Evolutionary conservation across 64 coral and sea anemone genomes (phyloP).

Genomic region (Montipora foliosa): DNA sequence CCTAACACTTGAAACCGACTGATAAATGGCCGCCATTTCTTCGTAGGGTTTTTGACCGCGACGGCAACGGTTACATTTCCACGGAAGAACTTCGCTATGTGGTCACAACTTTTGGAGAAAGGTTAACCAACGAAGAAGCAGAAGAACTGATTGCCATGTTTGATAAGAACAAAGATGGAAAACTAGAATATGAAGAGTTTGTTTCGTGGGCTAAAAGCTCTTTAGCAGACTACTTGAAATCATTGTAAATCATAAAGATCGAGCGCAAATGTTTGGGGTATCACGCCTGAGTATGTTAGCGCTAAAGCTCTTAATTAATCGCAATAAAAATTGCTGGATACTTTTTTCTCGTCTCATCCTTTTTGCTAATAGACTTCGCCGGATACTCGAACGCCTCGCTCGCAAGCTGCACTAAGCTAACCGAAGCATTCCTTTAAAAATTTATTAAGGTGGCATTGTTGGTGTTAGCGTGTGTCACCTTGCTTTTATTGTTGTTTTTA

Average conservation of each 20-base stretch:
- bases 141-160: constrained; percentile 88
- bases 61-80: constrained; percentile 86
- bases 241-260: constrained; percentile 32
- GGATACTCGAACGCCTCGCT: too few relatives aligned
- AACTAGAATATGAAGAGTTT: constrained; percentile 87
- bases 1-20: neutral
- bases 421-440: too few relatives aligned
- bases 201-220: constrained; percentile 80
- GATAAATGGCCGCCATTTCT: neutral
- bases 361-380: too few relatives aligned
- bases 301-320: too few relatives aligned
- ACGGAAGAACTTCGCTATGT: constrained; percentile 80
- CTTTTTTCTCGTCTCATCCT: too few relatives aligned
- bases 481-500: too few relatives aligned
- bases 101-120: constrained; percentile 78
- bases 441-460: too few relatives aligned
- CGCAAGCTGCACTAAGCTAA: too few relatives aligned
- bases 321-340: too few relatives aligned
- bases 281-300: too few relatives aligned
- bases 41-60: constrained; percentile 86
- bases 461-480: too few relatives aligned
- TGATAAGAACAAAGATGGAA: constrained; percentile 73
- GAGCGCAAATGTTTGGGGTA: neutral
- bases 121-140: constrained; percentile 65
- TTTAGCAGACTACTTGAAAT: constrained; percentile 70